Conservation (phyloP, 2,797 vertebrate genomes). For the Oophaga sylvatica region DNA sequence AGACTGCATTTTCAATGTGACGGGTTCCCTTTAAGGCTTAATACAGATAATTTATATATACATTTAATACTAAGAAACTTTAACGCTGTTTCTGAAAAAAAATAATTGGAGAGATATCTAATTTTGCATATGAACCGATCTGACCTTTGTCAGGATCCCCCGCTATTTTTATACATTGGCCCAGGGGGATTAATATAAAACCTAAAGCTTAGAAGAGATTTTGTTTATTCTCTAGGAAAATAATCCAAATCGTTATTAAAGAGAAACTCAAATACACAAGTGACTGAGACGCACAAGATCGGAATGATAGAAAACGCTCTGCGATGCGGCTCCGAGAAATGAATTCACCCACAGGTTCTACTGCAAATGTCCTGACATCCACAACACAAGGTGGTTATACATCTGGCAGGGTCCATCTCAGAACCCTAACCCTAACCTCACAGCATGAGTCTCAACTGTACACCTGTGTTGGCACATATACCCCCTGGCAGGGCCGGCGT, state of each 20-base stretch:
- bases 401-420: not conserved
- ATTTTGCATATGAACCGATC: slow-evolving; percentile 27
- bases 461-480: not conserved
- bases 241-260: slow-evolving; percentile 66
- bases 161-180: slow-evolving; percentile 70
- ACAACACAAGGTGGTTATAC: not conserved
- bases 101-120: not conserved
- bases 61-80: not conserved
- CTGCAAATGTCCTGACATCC: not conserved
- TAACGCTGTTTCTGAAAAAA: not conserved
- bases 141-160: slow-evolving; percentile 51
- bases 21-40: not conserved
- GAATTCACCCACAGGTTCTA: not conserved
- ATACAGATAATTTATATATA: not conserved
- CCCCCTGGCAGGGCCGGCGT: no score
- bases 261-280: slow-evolving; percentile 57
- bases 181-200: slow-evolving; percentile 71
- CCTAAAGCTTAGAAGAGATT: slow-evolving; percentile 70
- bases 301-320: not conserved
- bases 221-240: slow-evolving; percentile 59
- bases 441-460: not conserved
- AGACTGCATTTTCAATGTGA: not conserved
- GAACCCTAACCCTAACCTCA: not conserved
- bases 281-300: not conserved
- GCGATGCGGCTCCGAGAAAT: not conserved